phyloP scores from a whole-genome alignment of 2,113 vertebrate species.

The Apodemus sylvaticus region DNA sequence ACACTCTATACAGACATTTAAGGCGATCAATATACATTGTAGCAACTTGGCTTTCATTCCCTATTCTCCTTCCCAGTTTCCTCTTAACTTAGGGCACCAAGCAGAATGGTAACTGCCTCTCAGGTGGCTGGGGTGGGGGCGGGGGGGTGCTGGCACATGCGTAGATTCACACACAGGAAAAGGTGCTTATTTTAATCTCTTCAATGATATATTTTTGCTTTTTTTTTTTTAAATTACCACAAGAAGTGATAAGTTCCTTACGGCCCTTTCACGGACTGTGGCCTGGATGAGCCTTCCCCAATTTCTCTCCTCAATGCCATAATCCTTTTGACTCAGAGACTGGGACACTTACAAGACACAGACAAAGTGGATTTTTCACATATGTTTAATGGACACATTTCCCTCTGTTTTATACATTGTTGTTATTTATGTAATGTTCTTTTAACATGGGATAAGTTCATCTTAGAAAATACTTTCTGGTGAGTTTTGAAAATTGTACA shows the following conservation, averaged over 20 bases:
- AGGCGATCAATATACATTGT: not conserved
- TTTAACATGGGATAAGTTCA: not conserved
- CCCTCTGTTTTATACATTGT: not conserved
- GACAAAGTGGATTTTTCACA: not conserved
- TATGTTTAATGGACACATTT: not conserved
- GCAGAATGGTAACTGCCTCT: not conserved
- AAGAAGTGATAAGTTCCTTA: not conserved
- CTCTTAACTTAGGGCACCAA: not conserved
- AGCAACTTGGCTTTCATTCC: not conserved
- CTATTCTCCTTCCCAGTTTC: not conserved
- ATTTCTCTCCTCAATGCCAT: not conserved
- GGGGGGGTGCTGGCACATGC: not conserved
- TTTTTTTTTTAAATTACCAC: not conserved
- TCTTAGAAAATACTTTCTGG: not conserved
- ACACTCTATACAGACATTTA: not conserved
- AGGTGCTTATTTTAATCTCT: not conserved
- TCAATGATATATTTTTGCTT: not conserved
- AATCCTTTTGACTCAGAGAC: not conserved
- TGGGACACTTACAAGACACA: not conserved
- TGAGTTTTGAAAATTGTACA: not conserved
- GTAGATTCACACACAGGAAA: not conserved
- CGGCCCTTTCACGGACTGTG: not conserved
- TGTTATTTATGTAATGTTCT: not conserved
- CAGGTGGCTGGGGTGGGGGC: not conserved
- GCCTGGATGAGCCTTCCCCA: not conserved